These are phyloP conservation scores for Vicugna pacos DNA, from an alignment of 2,113 vertebrate species.

Conservation along the genomic window DNA sequence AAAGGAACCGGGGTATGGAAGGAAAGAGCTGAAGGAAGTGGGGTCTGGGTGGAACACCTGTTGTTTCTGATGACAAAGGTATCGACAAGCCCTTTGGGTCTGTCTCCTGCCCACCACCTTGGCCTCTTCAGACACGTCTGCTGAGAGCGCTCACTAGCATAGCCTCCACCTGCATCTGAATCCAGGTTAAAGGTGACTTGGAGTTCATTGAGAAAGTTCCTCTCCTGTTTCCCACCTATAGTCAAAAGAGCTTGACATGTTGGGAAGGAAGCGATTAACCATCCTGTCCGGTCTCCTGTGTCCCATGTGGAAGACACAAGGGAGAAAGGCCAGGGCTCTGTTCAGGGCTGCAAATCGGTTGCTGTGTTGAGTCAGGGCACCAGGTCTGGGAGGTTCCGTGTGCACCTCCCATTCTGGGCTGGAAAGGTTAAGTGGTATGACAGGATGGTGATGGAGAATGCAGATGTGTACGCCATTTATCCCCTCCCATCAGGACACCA, in stretches of 20 bases:
- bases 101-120: background rate
- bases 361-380: background rate
- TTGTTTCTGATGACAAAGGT: background rate
- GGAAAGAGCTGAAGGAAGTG: constrained; percentile 42
- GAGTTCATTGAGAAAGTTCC: background rate
- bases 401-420: background rate
- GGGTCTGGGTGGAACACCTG: constrained; percentile 6
- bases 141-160: background rate
- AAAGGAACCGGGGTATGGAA: constrained; percentile 60
- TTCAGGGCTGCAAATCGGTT: background rate
- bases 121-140: background rate
- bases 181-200: background rate
- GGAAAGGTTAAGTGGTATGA: background rate
- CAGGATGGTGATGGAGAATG: background rate
- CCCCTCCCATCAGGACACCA: background rate
- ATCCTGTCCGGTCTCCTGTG: rapidly evolving
- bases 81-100: background rate
- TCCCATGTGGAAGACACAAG: no score
- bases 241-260: background rate
- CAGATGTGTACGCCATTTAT: rapidly evolving
- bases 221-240: background rate
- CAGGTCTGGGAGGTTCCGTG: background rate
- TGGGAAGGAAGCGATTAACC: background rate
- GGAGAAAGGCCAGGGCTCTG: background rate
- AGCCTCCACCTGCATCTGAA: background rate